Percentiles rank a stretch among this genome's conserved stretches.
Evolutionary conservation across 2,113 vertebrate species (phyloP).

Genomic region (Cnemophilus loriae): DNA sequence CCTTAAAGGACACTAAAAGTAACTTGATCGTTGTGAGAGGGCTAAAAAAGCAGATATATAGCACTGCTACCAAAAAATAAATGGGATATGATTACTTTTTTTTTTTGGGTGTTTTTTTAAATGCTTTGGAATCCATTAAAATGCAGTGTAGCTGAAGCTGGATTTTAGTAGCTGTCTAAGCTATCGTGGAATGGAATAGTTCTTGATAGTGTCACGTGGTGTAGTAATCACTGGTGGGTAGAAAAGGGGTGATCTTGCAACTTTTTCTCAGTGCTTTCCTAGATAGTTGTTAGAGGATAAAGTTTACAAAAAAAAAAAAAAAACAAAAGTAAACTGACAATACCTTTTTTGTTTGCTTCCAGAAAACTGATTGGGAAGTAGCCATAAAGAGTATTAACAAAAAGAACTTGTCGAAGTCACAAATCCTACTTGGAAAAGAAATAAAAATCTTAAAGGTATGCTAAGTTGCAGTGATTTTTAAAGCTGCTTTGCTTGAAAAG

Average conservation of each 20-base stretch:
- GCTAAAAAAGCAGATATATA: neutral
- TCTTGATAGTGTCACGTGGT: slow-evolving; percentile 13
- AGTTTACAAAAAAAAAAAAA: neutral
- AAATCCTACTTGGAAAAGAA: slow-evolving; percentile 97
- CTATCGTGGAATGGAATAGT: slow-evolving; percentile 16
- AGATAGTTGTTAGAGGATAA: neutral
- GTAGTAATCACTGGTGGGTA: neutral
- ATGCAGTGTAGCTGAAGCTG: neutral
- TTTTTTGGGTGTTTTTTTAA: neutral
- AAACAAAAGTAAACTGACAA: neutral
- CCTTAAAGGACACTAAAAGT: neutral
- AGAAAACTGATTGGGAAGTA: slow-evolving; percentile 98
- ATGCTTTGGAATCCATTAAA: neutral
- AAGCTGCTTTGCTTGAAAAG: slow-evolving; percentile 21
- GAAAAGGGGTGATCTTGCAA: neutral
- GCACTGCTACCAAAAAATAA: neutral
- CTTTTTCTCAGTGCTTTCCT: neutral
- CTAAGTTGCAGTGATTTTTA: slow-evolving; percentile 36
- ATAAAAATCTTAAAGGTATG: slow-evolving; percentile 98
- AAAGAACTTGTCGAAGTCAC: slow-evolving; percentile 97
- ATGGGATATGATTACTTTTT: neutral
- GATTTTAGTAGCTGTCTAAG: slow-evolving; percentile 1
- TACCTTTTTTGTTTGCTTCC: neutral
- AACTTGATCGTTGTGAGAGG: neutral
- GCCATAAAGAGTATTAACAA: slow-evolving; percentile 99